Evolutionary conservation across 2,797 vertebrate species (phyloP).

Genomic region (Lycodopsis pacificus): DNA sequence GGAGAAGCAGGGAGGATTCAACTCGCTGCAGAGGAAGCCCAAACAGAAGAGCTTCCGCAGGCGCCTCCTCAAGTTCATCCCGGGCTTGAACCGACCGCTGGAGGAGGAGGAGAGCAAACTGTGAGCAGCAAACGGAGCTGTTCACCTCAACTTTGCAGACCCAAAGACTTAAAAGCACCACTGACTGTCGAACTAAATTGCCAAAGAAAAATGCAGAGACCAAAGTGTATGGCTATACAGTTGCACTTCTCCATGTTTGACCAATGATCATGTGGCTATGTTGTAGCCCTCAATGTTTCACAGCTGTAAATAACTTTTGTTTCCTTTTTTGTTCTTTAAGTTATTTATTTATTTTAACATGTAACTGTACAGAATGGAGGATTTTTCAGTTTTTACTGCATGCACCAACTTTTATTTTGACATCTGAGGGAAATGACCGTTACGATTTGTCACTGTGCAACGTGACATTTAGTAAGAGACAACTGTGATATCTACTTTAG

Average conservation of each 20-base stretch:
- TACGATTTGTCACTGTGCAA: conserved; percentile 9
- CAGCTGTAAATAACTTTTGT: conserved; percentile 67
- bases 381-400: conserved; percentile 52
- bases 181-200: conserved; percentile 30
- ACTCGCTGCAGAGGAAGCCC: conserved; percentile 85
- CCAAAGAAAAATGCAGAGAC: conserved; percentile 67
- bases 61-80: conserved; percentile 95
- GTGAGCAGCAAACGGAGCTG: conserved; percentile 65
- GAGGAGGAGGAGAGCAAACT: conserved; percentile 98
- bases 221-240: conserved; percentile 45
- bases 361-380: conserved; percentile 69
- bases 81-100: conserved; percentile 92
- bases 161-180: conserved; percentile 57
- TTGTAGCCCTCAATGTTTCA: conserved; percentile 36
- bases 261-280: conserved; percentile 38
- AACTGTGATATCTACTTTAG: conserved; percentile 26
- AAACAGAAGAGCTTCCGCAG: conserved; percentile 92
- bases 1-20: conserved; percentile 78
- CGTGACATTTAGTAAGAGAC: conserved; percentile 47
- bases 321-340: conserved; percentile 69
- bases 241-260: conserved; percentile 35
- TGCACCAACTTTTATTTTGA: conserved; percentile 50
- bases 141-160: not conserved
- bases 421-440: conserved; percentile 39
- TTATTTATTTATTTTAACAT: conserved; percentile 87